phyloP scores from a whole-genome alignment of 2,888 invertebrate species.

The Resseliella maxima region DNA sequence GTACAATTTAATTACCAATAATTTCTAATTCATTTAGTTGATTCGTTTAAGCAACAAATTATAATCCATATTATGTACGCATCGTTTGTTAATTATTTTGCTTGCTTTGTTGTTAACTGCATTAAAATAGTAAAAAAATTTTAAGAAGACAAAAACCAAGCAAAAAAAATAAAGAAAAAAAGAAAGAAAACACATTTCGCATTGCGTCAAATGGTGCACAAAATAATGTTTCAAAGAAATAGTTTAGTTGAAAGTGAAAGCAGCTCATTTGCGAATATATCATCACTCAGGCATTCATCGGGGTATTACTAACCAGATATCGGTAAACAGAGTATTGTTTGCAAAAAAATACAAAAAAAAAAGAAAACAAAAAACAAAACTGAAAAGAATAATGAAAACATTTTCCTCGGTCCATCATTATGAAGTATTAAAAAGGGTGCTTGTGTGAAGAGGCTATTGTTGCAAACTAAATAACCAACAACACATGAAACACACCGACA shows the following conservation, averaged over 20 bases:
- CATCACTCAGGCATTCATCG: background rate
- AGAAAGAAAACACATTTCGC: background rate
- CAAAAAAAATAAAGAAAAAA: background rate
- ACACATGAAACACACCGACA: background rate
- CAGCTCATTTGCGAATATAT: background rate
- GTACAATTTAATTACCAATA: conserved; percentile 17
- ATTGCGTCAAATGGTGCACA: conserved; percentile 14
- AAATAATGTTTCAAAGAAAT: conserved; percentile 15
- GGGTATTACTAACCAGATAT: conserved; percentile 55
- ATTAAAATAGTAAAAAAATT: background rate
- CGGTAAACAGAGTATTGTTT: conserved; percentile 47
- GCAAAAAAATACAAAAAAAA: background rate
- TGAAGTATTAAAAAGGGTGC: conserved; percentile 44
- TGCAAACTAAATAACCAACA: conserved; percentile 8
- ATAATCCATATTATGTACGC: conserved; percentile 40
- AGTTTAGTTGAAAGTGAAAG: conserved; percentile 2
- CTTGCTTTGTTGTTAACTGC: background rate
- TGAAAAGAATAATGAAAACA: background rate
- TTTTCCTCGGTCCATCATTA: conserved; percentile 25
- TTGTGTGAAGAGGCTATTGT: conserved; percentile 54
- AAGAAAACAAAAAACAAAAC: background rate
- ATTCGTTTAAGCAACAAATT: conserved; percentile 16
- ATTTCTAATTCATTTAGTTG: conserved; percentile 4
- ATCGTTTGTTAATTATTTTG: background rate
- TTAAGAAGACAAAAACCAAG: background rate